phyloP scores from a whole-genome alignment of 2,113 vertebrate species.

The Athene cunicularia region DNA sequence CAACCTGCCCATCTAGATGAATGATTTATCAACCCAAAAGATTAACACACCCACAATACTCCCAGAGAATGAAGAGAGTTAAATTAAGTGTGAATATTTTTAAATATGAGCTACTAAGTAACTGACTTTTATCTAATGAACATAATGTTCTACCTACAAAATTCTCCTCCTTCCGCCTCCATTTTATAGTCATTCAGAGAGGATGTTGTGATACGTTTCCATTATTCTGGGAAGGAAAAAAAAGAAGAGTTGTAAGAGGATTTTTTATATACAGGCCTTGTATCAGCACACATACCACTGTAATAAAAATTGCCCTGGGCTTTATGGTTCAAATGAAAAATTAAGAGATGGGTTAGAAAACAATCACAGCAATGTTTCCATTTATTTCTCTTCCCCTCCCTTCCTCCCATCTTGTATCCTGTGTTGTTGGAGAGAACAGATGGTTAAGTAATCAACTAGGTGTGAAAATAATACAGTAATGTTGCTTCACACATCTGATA shows the following conservation, averaged over 20 bases:
- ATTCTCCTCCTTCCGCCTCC: neutral
- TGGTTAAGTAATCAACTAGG: constrained; percentile 53
- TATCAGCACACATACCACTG: neutral
- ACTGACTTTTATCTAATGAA: neutral
- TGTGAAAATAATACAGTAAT: constrained; percentile 47
- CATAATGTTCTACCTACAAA: constrained; percentile 16
- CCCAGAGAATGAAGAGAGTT: constrained; percentile 2
- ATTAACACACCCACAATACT: neutral
- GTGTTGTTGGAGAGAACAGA: constrained; percentile 33
- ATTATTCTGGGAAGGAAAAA: neutral
- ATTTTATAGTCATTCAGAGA: neutral
- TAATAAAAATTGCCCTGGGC: neutral
- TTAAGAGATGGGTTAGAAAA: constrained; percentile 20
- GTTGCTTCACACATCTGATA: constrained; percentile 55
- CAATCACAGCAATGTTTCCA: neutral
- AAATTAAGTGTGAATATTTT: constrained; percentile 51
- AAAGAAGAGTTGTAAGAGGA: neutral
- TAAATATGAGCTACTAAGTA: neutral
- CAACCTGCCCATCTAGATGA: neutral
- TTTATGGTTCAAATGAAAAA: constrained; percentile 25
- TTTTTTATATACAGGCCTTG: neutral
- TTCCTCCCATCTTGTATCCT: neutral
- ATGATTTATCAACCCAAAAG: neutral
- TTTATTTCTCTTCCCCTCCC: neutral
- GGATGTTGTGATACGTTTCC: neutral